Evolutionary conservation across 2,797 vertebrate species (phyloP).

Genomic region (Antrozous pallidus): DNA sequence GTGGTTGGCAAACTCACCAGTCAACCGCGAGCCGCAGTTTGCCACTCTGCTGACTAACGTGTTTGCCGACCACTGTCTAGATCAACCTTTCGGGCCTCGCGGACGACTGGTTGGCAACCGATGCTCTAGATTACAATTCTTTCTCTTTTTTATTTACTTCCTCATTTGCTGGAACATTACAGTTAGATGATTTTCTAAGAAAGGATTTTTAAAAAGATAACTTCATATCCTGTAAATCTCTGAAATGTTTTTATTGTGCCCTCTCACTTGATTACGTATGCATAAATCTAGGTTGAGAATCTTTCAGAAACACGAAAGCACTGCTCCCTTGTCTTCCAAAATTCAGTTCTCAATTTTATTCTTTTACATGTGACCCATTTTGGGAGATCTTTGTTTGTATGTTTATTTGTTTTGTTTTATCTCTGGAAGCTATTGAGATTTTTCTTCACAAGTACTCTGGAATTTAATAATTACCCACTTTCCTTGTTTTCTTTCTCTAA

Average conservation of each 20-base stretch:
- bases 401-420: neutral
- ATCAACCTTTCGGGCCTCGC: too few species aligned
- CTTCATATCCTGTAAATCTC: neutral
- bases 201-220: neutral
- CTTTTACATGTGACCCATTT: neutral
- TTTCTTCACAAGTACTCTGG: neutral
- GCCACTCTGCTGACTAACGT: too few species aligned
- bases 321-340: neutral
- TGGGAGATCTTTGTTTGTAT: neutral
- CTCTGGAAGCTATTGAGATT: neutral
- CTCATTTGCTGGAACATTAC: neutral
- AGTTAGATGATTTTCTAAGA: neutral
- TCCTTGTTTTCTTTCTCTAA: neutral
- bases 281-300: neutral
- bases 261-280: neutral
- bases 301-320: neutral
- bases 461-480: neutral
- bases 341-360: neutral
- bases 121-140: neutral
- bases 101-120: too few species aligned
- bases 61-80: too few species aligned
- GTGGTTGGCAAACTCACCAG: too few species aligned
- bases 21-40: too few species aligned
- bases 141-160: constrained; percentile 1
- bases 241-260: neutral